phyloP scores from a whole-genome alignment of 2,888 invertebrate genomes.

The Thera britannica region DNA sequence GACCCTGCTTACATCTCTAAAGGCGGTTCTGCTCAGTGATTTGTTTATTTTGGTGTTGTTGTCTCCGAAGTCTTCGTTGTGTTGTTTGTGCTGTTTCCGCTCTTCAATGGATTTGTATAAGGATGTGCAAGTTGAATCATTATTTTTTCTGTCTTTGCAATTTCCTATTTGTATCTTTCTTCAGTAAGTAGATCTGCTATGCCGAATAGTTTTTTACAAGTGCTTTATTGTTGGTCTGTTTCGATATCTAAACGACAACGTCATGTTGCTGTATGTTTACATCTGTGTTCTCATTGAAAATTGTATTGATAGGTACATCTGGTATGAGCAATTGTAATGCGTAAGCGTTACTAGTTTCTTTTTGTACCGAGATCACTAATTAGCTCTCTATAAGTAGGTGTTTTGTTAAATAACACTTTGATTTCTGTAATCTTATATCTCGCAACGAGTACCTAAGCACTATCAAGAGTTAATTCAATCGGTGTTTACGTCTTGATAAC shows the following conservation, averaged over 20 bases:
- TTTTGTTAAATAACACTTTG: conserved; percentile 2
- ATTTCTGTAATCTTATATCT: conserved; percentile 18
- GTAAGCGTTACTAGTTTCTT: conserved; percentile 30
- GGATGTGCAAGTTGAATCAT: conserved; percentile 64
- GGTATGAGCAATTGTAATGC: conserved; percentile 12
- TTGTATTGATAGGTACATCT: conserved; percentile 22
- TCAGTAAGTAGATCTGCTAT: conserved; percentile 39
- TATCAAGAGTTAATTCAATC: conserved; percentile 25
- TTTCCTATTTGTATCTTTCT: conserved; percentile 48
- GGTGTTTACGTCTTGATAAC: conserved; percentile 35
- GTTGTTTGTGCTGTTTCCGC: conserved; percentile 52
- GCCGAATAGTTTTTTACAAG: conserved; percentile 21
- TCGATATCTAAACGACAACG: conserved; percentile 30
- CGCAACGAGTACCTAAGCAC: conserved; percentile 10
- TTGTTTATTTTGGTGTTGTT: conserved; percentile 44
- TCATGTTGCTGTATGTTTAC: conserved; percentile 27
- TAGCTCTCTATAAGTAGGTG: conserved; percentile 3
- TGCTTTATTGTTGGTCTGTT: conserved; percentile 26
- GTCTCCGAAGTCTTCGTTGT: conserved; percentile 35
- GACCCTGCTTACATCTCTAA: conserved; percentile 37
- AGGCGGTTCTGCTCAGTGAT: conserved; percentile 40
- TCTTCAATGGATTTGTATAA: conserved; percentile 56
- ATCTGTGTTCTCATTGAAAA: conserved; percentile 29
- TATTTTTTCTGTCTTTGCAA: conserved; percentile 65
- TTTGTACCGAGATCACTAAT: conserved; percentile 22